Conservation (phyloP, 2,888 invertebrate genomes). For the Napeogenes sylphis region DNA sequence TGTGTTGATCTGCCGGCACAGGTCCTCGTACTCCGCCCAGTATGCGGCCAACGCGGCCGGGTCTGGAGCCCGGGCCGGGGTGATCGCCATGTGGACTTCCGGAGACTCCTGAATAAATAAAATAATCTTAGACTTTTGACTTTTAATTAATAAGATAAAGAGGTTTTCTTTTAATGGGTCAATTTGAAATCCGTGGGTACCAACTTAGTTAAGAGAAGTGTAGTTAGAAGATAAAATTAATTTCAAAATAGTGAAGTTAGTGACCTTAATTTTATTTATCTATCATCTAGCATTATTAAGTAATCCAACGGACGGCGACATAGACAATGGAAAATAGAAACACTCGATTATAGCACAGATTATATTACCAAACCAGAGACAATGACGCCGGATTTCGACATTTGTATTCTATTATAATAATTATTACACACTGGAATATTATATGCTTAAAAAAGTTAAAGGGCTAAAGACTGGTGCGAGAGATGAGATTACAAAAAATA, state of each 20-base stretch:
- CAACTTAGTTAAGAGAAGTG: no score
- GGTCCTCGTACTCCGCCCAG: slow-evolving; percentile 82
- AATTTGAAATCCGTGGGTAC: no score
- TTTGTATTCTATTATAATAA: background rate
- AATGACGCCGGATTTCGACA: background rate
- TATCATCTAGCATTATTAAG: slow-evolving; percentile 2
- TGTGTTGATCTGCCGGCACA: slow-evolving; percentile 78
- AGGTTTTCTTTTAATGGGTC: no score
- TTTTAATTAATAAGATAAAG: background rate
- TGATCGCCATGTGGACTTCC: slow-evolving; percentile 64
- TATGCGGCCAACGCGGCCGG: slow-evolving; percentile 79
- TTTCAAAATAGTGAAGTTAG: background rate
- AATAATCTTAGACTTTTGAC: background rate
- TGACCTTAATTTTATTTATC: slow-evolving; percentile 3
- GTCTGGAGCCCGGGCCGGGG: slow-evolving; percentile 62
- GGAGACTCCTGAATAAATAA: slow-evolving; percentile 58
- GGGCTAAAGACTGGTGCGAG: background rate
- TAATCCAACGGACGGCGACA: background rate
- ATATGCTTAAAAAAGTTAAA: background rate
- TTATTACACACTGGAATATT: background rate
- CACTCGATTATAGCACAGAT: background rate
- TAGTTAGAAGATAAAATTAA: no score
- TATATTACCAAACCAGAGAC: background rate
- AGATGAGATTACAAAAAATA: no score
- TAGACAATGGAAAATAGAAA: background rate